phyloP scores from a whole-genome alignment of 2,888 invertebrate species.

The Coelopa pilipes region DNA sequence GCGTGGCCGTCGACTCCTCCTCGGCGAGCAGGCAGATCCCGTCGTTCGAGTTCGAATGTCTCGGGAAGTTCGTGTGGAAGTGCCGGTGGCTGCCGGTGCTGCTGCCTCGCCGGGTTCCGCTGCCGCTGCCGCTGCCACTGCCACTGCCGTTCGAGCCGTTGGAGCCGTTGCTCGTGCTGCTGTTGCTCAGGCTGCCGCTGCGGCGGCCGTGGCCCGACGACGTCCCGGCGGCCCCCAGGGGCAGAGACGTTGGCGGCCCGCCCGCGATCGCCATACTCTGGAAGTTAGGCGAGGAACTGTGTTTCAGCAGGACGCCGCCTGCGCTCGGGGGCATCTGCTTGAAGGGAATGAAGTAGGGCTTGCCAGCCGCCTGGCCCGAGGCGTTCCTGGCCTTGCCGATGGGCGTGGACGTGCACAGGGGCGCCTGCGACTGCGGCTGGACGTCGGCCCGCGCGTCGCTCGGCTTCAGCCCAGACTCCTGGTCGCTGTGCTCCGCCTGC shows the following conservation, averaged over 20 bases:
- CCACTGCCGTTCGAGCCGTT: conserved; percentile 55
- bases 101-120: conserved; percentile 54
- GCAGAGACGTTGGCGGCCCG: conserved; percentile 43
- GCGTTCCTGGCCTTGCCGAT: conserved; percentile 28
- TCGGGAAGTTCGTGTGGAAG: conserved; percentile 59
- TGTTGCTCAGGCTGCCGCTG: conserved; percentile 56
- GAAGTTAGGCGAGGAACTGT: conserved; percentile 59
- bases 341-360: conserved; percentile 59
- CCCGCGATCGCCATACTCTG: conserved; percentile 38
- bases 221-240: conserved; percentile 41
- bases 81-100: conserved; percentile 52
- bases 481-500: conserved; percentile 36
- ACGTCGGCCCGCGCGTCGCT: conserved; percentile 41
- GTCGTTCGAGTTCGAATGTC: conserved; percentile 61
- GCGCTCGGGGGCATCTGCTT: conserved; percentile 55
- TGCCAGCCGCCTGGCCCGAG: conserved; percentile 36
- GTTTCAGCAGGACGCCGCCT: conserved; percentile 53
- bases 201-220: conserved; percentile 46
- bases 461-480: conserved; percentile 39
- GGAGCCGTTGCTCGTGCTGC: conserved; percentile 50
- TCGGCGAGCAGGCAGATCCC: conserved; percentile 60
- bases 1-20: conserved; percentile 59
- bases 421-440: conserved; percentile 53
- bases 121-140: conserved; percentile 53
- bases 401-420: conserved; percentile 54